Base-by-base conservation (phyloP, 2,888 invertebrate genomes). In the Thymelicus sylvestris region DNA sequence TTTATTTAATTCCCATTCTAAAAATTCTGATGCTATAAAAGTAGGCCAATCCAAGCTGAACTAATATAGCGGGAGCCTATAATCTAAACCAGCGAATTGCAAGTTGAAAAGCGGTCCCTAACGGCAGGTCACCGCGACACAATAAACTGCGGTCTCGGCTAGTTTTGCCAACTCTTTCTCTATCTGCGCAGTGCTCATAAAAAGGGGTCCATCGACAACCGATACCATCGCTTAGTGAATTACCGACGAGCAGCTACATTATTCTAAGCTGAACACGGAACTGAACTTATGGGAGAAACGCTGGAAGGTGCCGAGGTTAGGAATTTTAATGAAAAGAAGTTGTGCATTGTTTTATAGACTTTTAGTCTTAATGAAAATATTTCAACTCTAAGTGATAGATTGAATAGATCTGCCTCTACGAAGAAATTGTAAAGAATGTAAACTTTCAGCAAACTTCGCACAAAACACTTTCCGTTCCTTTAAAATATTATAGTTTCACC, bases 161-260 rank as follows among this genome's bases (percentile, higher is more conserved):
- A 79, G 82, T 83, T 80, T 84, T 83, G 82, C 81, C 77, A 83
- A 86, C 84, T 87, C 80, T 87, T 88, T 87, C 85, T 85, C 80
- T 86, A 86, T 88, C 85, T 84, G 79, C 65, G 77, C 81, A 84
- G 80, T 81, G 87, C 84, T 90, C 89, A 88, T 91, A 92, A 92
- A 91, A 91, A 91, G 82, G 83, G 83, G 84, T 83, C 86, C 88
- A 90, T 91, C 88, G 90, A 86, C 88, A 86, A 85, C 79, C 84
- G 90, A 92, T 92, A 92, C 79, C 85, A 91, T 91, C 91, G 86
- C 87, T 86, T 85, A 86, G 92, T 90, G 89, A 92, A 85, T 89
- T 90, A 92, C 88, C 81, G 87, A 78, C 81, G 79, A 77, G 74
- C 81, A 78, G 79, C 78, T 75, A 85, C 84, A 91, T 90, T 91